Conservation (phyloP, 2,113 vertebrate species). For the Picathartes gymnocephalus region DNA sequence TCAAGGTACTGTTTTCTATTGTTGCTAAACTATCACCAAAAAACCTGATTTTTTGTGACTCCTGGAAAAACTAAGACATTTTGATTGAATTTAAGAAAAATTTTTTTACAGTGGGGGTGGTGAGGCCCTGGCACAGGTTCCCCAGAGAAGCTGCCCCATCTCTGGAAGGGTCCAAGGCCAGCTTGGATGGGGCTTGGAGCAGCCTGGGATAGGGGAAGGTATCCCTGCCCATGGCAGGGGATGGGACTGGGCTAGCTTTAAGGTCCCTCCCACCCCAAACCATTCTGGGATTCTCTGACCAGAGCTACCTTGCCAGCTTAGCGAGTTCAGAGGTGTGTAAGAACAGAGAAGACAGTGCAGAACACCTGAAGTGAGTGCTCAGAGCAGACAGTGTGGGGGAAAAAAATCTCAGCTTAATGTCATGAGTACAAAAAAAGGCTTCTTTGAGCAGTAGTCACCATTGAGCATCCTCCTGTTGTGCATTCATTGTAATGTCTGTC, state of each 20-base stretch:
- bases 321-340: not conserved
- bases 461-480: not conserved
- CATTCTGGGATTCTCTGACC: not conserved
- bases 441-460: not conserved
- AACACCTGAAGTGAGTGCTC: not conserved
- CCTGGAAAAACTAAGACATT: not conserved
- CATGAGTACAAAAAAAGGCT: not conserved
- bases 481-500: not conserved
- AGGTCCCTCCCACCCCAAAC: not conserved
- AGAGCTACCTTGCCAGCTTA: not conserved
- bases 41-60: fast-evolving
- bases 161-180: not conserved
- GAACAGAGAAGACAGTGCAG: not conserved
- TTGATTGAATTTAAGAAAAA: not conserved
- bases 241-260: not conserved
- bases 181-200: not conserved
- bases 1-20: not conserved
- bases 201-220: not conserved
- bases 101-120: not conserved
- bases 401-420: not conserved
- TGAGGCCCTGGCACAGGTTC: not conserved
- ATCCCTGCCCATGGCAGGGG: not conserved
- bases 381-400: not conserved
- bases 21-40: not conserved
- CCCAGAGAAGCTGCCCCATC: not conserved